Conservation (phyloP, 1,140 invertebrate genomes). For the Stegodyphus dumicola region DNA sequence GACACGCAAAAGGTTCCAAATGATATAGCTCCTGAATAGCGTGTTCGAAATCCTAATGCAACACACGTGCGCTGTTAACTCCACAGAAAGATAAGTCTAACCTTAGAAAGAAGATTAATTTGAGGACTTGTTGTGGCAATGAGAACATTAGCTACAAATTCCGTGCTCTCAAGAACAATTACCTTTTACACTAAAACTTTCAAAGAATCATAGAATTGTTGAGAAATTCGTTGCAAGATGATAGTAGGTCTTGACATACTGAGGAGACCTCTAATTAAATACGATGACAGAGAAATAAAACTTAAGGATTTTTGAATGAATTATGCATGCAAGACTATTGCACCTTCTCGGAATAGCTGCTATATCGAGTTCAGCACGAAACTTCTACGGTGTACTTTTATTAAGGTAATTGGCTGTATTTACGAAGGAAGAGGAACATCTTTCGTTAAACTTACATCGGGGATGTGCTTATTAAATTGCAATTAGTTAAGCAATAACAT, state of each 20-base stretch:
- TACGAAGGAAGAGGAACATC: too few relatives aligned
- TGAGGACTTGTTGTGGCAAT: background rate
- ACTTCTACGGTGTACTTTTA: background rate
- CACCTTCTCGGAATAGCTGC: background rate
- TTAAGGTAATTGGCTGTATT: too few relatives aligned
- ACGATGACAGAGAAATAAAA: slow-evolving; percentile 31
- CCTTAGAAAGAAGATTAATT: slow-evolving; percentile 28
- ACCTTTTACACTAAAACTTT: slow-evolving; percentile 15
- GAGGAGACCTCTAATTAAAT: slow-evolving; percentile 20
- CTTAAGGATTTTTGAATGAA: slow-evolving; percentile 26
- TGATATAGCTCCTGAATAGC: slow-evolving; percentile 17
- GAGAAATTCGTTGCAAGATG: background rate
- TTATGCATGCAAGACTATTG: slow-evolving; percentile 19
- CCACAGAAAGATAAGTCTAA: slow-evolving; percentile 9
- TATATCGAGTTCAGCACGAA: background rate
- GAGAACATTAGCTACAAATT: background rate
- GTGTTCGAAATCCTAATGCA: slow-evolving; percentile 27
- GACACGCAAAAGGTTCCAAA: slow-evolving; percentile 14
- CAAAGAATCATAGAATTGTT: slow-evolving; percentile 24
- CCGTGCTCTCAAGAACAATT: slow-evolving; percentile 16
- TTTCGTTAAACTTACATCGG: too few relatives aligned
- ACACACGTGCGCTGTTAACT: slow-evolving; percentile 7
- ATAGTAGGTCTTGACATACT: background rate
- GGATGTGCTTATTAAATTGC: too few relatives aligned
- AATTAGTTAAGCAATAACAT: too few relatives aligned